Percentiles rank a stretch among this genome's conserved stretches.
These are phyloP conservation scores for Subacronicta megacephala DNA, from an alignment of 2,888 invertebrate genomes.

Conservation along the genomic window DNA sequence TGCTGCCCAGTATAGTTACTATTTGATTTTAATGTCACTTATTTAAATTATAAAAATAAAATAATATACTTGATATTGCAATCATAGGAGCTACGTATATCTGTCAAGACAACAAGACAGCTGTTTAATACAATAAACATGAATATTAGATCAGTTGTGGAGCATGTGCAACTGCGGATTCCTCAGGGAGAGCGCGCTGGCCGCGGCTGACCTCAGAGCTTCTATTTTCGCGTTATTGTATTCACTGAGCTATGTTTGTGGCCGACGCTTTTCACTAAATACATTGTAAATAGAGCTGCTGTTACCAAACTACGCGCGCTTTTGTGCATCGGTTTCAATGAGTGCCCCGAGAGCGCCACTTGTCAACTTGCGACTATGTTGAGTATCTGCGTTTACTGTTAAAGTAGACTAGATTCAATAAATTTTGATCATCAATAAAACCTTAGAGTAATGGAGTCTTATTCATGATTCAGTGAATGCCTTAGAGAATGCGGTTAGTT, in stretches of 20 bases:
- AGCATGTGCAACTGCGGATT: conserved; percentile 46
- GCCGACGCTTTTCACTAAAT: conserved; percentile 57
- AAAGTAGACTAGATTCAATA: no score
- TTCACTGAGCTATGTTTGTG: conserved; percentile 64
- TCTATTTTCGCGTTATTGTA: conserved; percentile 69
- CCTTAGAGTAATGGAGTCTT: no score
- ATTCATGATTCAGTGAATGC: no score
- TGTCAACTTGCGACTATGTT: conserved; percentile 14
- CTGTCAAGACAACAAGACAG: conserved; percentile 45
- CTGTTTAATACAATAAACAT: conserved; percentile 62
- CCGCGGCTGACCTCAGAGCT: conserved; percentile 56
- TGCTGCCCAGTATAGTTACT: no score
- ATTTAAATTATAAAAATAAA: no score
- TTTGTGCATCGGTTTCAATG: conserved; percentile 30
- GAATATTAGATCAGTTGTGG: conserved; percentile 64
- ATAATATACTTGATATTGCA: no score
- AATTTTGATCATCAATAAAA: no score
- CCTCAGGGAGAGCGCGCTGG: conserved; percentile 58
- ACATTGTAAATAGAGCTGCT: conserved; percentile 62
- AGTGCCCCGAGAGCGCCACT: conserved; percentile 12
- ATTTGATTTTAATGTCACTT: no score
- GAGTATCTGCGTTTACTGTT: no score
- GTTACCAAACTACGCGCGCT: conserved; percentile 53
- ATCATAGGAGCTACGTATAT: not conserved
- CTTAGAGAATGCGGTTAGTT: no score